phyloP scores from a whole-genome alignment of 1,140 invertebrate species.

The Drusus annulatus region DNA sequence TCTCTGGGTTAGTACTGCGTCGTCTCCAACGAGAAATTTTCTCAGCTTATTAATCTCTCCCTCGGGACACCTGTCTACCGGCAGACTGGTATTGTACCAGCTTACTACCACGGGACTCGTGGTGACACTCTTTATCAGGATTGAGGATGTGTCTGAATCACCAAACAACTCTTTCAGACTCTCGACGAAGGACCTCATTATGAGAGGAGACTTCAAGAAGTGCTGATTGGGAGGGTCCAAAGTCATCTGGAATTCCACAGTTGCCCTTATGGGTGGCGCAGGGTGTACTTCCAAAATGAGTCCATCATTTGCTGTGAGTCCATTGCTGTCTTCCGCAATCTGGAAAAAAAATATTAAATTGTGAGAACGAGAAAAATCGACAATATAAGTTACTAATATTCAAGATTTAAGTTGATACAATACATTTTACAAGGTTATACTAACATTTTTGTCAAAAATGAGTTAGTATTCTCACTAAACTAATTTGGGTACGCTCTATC shows the following conservation, averaged over 20 bases:
- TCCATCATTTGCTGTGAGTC: slow-evolving; percentile 82
- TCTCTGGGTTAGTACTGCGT: slow-evolving; percentile 75
- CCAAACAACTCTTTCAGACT: slow-evolving; percentile 83
- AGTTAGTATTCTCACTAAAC: no score
- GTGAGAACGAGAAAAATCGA: no score
- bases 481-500: no score
- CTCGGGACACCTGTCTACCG: slow-evolving; percentile 80
- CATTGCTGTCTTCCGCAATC: slow-evolving; percentile 78
- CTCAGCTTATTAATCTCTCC: slow-evolving; percentile 81
- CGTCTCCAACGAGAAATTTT: slow-evolving; percentile 78
- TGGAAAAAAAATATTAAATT: slow-evolving; percentile 52
- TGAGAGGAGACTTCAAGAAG: slow-evolving; percentile 78
- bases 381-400: no score
- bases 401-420: no score
- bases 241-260: slow-evolving; percentile 82
- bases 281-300: slow-evolving; percentile 82
- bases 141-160: slow-evolving; percentile 80
- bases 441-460: no score
- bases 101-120: slow-evolving; percentile 78
- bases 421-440: no score
- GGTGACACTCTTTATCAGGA: slow-evolving; percentile 77
- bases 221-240: slow-evolving; percentile 81
- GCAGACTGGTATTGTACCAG: slow-evolving; percentile 76
- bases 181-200: slow-evolving; percentile 85
- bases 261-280: slow-evolving; percentile 70